Conservation (phyloP, 2,797 vertebrate genomes). For the Steatocranus sp. region DNA sequence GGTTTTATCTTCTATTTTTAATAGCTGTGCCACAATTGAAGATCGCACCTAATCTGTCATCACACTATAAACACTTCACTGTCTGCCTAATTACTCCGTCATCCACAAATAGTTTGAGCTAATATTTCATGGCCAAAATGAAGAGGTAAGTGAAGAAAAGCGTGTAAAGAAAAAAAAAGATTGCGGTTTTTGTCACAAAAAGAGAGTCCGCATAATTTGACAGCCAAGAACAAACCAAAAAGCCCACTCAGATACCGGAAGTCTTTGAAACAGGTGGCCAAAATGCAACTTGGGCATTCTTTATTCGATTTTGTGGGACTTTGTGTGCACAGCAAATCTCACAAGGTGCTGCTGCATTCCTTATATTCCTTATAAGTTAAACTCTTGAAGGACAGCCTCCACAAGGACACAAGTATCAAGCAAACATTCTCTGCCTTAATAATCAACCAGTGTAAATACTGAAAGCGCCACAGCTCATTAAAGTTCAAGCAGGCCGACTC, state of each 20-base stretch:
- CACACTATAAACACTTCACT: neutral
- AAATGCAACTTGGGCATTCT: neutral
- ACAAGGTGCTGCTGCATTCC: constrained; percentile 1
- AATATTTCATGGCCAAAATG: neutral
- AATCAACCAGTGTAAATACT: constrained; percentile 5
- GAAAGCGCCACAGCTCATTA: neutral
- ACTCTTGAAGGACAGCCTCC: neutral
- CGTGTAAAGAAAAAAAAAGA: neutral
- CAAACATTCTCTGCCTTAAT: constrained; percentile 25
- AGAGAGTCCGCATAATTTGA: neutral
- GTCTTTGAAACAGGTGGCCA: neutral
- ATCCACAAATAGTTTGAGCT: neutral
- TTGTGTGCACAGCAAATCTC: neutral
- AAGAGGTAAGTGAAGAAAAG: neutral
- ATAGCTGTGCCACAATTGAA: neutral
- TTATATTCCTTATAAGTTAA: constrained; percentile 23
- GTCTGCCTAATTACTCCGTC: neutral
- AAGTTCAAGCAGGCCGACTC: neutral
- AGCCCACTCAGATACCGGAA: neutral
- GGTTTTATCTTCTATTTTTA: neutral
- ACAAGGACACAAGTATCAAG: constrained; percentile 6
- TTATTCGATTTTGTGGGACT: neutral
- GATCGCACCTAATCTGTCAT: neutral
- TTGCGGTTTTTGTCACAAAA: neutral
- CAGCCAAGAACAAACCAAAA: neutral